These are phyloP conservation scores for Ostrea edulis DNA, from an alignment of 1,140 invertebrate species.

Conservation along the genomic window DNA sequence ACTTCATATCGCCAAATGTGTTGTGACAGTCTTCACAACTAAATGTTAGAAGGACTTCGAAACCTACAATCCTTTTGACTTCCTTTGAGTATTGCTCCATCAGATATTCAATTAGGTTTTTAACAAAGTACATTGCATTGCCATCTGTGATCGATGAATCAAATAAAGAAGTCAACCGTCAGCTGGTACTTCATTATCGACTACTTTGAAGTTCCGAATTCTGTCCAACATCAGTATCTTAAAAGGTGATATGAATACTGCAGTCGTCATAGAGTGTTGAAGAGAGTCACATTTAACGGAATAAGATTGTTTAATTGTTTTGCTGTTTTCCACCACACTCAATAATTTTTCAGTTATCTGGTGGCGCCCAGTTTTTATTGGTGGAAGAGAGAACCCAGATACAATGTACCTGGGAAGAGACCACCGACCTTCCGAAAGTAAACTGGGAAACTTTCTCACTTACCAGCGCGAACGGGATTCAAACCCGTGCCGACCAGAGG, in stretches of 20 bases:
- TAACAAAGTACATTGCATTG: neutral
- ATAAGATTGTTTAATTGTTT: no score
- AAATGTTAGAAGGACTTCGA: neutral
- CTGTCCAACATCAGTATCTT: neutral
- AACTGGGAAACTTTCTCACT: no score
- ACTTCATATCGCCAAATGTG: neutral
- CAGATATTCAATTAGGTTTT: neutral
- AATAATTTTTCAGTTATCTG: no score
- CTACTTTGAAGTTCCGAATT: neutral
- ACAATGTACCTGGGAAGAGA: no score
- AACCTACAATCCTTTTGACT: neutral
- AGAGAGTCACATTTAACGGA: neutral
- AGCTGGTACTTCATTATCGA: neutral
- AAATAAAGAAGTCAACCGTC: neutral
- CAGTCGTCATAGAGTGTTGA: neutral
- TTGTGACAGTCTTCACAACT: neutral
- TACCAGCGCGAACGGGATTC: no score
- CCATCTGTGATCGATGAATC: neutral
- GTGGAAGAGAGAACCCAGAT: no score
- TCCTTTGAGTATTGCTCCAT: neutral
- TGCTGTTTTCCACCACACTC: no score
- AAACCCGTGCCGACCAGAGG: no score
- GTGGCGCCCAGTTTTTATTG: no score
- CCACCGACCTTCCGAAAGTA: no score
- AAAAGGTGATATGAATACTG: neutral